Evolutionary conservation across 2,797 vertebrate genomes (phyloP), one percentile per base, ranked within the genome.

Genomic region (Xiphorhynchus erythropygius): DNA sequence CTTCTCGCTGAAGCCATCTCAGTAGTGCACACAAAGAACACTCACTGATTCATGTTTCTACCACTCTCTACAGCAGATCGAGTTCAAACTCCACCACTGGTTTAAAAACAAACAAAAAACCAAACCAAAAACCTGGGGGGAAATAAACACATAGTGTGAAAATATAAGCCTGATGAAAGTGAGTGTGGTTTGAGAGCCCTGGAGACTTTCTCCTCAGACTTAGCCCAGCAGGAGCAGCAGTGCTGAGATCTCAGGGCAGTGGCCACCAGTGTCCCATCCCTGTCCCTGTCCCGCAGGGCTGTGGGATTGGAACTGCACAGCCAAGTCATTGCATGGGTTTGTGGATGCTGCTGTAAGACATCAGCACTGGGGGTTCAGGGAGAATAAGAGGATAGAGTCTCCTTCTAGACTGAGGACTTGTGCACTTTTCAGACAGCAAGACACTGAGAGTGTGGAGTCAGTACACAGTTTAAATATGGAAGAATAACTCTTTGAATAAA

Each of bases 91-190:
- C 32, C 74, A 85, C 81, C 1, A 3, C 71, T 87, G 64, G 33
- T 68, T 87, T 94, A 42, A 91, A 94, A 91, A 93, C 79, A 91
- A 94, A 89, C 55, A 82, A 42, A 92, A 71, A 30, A 19, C 7
- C 30, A 53, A 53, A 53, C 30, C 42, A 94, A 91, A 96, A 96
- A 93, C 65, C 53, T 28, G 2, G 37, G 46, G 35, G 10, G 37
- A 91, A 85, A 83, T 68, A 93, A 96, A 90, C 42, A 65, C 32
- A 4, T 9, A 25, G 69, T 69, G 57, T 78, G 85, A 93, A 78
- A 92, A 64, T 30, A 10, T 64, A 80, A 77, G 64, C 35, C 39
- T 39, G 46, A 77, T 75, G 87, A 89, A 92, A 87, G 81, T 64
- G 84, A 50, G 68, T 88, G 82, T 81, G 87, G 94, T 90, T 92